Evolutionary conservation across 37 sponge, comb jelly and placozoan species (phyloP).

Genomic region (Tethya wilhelma): DNA sequence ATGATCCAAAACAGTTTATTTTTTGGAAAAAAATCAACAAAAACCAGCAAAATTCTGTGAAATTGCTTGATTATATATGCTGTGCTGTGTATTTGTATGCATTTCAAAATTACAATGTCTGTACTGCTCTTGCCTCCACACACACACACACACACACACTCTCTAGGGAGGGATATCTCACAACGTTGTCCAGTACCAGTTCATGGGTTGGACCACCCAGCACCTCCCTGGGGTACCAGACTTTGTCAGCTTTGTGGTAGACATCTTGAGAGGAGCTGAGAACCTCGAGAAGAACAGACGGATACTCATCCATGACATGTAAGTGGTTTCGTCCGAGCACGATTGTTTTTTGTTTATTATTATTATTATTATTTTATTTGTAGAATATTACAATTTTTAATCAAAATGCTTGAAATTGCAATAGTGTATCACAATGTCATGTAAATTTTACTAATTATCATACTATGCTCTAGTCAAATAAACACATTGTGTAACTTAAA

Average conservation of each 20-base stretch:
- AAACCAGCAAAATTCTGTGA: too few species aligned
- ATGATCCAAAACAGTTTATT: too few species aligned
- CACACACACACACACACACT: too few species aligned
- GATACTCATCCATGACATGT: slow-evolving; percentile 56
- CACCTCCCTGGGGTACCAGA: slow-evolving; percentile 4
- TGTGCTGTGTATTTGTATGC: background rate
- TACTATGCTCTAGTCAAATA: too few species aligned
- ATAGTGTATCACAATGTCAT: too few species aligned
- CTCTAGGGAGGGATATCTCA: slow-evolving; percentile 31
- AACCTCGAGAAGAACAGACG: background rate
- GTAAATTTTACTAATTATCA: too few species aligned
- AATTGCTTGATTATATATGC: background rate
- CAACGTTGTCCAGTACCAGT: slow-evolving; percentile 42
- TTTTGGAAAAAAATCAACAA: too few species aligned
- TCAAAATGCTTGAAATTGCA: too few species aligned
- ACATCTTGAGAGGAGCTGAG: slow-evolving; percentile 3
- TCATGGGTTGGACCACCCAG: slow-evolving; percentile 45
- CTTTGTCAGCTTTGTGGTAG: slow-evolving; percentile 42
- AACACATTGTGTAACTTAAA: too few species aligned
- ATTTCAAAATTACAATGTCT: background rate
- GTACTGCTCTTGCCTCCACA: background rate
- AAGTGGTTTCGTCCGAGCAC: background rate
- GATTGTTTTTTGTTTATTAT: background rate
- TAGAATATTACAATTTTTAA: too few species aligned
- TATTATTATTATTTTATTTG: too few species aligned